Conservation (phyloP, 1,140 invertebrate genomes). For the Penaeus vannamei region DNA sequence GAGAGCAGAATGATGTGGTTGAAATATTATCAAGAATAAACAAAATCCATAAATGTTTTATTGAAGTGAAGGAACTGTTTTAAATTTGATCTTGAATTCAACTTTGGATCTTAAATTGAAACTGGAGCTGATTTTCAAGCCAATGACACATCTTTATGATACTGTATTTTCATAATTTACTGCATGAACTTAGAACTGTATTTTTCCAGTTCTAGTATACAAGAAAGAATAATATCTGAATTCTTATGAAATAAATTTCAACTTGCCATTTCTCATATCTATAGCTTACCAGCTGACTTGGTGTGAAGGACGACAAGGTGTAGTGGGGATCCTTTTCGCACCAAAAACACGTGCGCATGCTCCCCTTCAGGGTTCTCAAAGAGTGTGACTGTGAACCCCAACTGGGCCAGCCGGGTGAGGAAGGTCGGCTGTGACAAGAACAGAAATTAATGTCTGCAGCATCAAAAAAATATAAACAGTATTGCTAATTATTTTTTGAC, state of each 20-base stretch:
- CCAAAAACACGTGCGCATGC: slow-evolving; percentile 52
- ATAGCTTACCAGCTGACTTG: slow-evolving; percentile 46
- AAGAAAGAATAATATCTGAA: too few species aligned
- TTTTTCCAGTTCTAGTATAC: too few species aligned
- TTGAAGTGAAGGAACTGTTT: too few species aligned
- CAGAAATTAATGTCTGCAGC: neutral
- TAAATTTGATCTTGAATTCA: too few species aligned
- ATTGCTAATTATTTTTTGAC: neutral
- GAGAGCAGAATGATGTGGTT: too few species aligned
- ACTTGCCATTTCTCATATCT: neutral
- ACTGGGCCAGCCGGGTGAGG: slow-evolving; percentile 53
- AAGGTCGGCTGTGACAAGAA: slow-evolving; percentile 45
- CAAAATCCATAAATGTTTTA: too few species aligned
- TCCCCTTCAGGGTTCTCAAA: slow-evolving; percentile 45
- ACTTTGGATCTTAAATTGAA: too few species aligned
- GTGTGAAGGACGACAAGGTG: slow-evolving; percentile 44
- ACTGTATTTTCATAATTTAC: too few species aligned
- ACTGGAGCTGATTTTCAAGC: too few species aligned
- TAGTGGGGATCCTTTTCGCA: slow-evolving; percentile 43
- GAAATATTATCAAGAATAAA: too few species aligned
- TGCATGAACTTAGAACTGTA: too few species aligned
- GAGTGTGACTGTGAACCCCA: slow-evolving; percentile 59
- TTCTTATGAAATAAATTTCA: neutral
- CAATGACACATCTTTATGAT: too few species aligned
- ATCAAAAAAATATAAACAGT: neutral